A percentile compares a stretch with the other conserved stretches of the same genome.
Evolutionary conservation across 2,888 invertebrate genomes (phyloP).

Genomic region (Drosophila niveifrons): DNA sequence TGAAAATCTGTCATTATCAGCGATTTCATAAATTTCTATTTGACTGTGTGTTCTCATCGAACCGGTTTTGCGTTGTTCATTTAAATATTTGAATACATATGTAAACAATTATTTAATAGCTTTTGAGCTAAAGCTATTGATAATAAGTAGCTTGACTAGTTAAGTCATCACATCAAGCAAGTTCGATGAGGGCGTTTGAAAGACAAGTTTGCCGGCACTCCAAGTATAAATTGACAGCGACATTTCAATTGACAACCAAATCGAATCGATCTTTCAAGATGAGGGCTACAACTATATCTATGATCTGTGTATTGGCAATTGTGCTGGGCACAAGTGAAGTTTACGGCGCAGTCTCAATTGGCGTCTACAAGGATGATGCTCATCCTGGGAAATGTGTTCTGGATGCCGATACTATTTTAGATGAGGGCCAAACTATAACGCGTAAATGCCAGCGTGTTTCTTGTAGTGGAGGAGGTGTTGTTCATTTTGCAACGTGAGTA

Average conservation of each 20-base stretch:
- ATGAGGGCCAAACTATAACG: constrained; percentile 29
- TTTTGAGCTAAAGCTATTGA: background rate
- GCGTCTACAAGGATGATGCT: constrained; percentile 19
- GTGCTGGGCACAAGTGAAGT: constrained; percentile 5
- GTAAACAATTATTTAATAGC: constrained; percentile 3
- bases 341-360: background rate
- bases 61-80: constrained; percentile 2
- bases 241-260: background rate
- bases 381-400: constrained; percentile 58
- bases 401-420: constrained; percentile 40
- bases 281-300: background rate
- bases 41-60: background rate
- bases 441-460: constrained; percentile 1
- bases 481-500: background rate
- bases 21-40: background rate
- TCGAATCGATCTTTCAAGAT: constrained; percentile 6
- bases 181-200: constrained; percentile 6
- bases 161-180: constrained; percentile 10
- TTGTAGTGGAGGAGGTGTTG: background rate
- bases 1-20: background rate
- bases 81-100: constrained; percentile 4
- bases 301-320: constrained; percentile 17
- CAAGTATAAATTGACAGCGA: constrained; percentile 10
- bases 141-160: constrained; percentile 16
- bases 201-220: constrained; percentile 3